Percentiles rank a stretch among this genome's conserved stretches.
Evolutionary conservation across 2,113 vertebrate species (phyloP).

Genomic region (Nycticryphes semicollaris): DNA sequence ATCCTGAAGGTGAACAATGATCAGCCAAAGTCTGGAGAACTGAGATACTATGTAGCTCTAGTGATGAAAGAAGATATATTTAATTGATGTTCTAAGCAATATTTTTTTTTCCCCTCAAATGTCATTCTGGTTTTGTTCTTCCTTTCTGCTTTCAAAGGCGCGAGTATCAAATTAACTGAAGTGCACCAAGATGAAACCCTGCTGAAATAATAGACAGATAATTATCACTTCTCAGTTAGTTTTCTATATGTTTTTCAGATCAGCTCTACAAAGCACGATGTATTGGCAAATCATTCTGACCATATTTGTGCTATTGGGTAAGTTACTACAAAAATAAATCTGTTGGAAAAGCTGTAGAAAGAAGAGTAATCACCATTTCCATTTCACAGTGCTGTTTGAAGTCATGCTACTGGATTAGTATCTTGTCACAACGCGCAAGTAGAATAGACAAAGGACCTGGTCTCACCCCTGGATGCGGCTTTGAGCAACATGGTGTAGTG

Average conservation of each 20-base stretch:
- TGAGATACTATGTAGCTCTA: neutral
- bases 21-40: neutral
- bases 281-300: conserved; percentile 28
- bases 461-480: too few species aligned
- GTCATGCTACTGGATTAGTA: neutral
- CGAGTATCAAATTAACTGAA: neutral
- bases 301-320: conserved; percentile 60
- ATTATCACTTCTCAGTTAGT: neutral
- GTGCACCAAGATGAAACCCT: neutral
- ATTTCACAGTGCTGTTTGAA: neutral
- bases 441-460: neutral
- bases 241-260: conserved; percentile 45
- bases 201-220: neutral
- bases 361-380: neutral
- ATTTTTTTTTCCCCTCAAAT: neutral
- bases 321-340: conserved; percentile 3
- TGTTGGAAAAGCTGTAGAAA: neutral
- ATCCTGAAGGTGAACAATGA: neutral
- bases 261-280: conserved; percentile 65
- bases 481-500: too few species aligned
- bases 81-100: neutral
- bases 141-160: neutral
- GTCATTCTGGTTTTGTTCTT: neutral
- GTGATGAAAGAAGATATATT: neutral
- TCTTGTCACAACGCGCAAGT: neutral